Evolutionary conservation across 2,113 vertebrate species (phyloP).

Genomic region (Vidua macroura): DNA sequence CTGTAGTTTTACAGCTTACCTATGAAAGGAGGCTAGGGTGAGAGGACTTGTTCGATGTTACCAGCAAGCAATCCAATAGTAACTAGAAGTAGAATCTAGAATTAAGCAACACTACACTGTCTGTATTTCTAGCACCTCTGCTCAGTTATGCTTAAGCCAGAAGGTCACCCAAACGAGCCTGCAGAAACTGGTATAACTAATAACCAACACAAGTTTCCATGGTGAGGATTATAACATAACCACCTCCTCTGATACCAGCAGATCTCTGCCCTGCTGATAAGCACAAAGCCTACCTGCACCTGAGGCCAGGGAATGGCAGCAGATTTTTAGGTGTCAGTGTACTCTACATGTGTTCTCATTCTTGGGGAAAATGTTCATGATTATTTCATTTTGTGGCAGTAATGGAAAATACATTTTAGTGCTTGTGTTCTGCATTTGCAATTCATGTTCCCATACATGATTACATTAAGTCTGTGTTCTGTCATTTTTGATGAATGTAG

Average conservation of each 20-base stretch:
- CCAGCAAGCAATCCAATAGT: not conserved
- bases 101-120: not conserved
- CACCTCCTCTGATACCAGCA: not conserved
- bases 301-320: not conserved
- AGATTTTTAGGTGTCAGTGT: conserved; percentile 64
- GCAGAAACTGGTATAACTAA: not conserved
- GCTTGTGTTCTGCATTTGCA: conserved; percentile 84
- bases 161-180: not conserved
- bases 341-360: conserved; percentile 70
- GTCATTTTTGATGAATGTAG: conserved; percentile 97
- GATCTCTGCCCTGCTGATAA: not conserved
- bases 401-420: conserved; percentile 86
- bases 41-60: not conserved
- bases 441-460: conserved; percentile 94
- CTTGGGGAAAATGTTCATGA: conserved; percentile 85
- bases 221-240: not conserved
- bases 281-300: not conserved
- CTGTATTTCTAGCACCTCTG: not conserved
- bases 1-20: not conserved
- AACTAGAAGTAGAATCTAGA: not conserved
- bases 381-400: conserved; percentile 92
- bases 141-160: not conserved
- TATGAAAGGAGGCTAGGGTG: not conserved
- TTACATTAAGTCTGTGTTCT: conserved; percentile 96
- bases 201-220: conserved; percentile 44